Base-by-base conservation (phyloP, 2,113 vertebrate species). In the Scolopax mira region DNA sequence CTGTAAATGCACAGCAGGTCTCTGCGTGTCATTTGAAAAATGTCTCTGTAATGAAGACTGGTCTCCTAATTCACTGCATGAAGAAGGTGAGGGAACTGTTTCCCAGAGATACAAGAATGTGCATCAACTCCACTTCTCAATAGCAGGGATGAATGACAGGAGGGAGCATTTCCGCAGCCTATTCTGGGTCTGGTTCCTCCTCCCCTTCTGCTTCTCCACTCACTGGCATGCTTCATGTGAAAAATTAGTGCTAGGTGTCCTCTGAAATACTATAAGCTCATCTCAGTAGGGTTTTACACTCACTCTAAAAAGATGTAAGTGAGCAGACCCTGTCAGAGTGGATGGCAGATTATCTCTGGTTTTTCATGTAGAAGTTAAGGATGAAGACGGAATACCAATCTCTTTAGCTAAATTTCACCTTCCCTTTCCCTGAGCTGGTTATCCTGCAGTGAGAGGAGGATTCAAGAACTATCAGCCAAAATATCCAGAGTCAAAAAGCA, bases 81-180 rank as follows among this genome's bases (percentile, higher is more conserved):
- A 27, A 27, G 3, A 39, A 62, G 13, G 21, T 49, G 24, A 33
- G 2, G 22, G 23, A 86, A 27, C 15, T 54, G 25, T 25, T 88
- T 66, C n/a, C n/a, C 4, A 0, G 2, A 54, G n/a, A 8, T 5
- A 16, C 3, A 5, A 7, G 21, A 30, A 2, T 0, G 17, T 22
- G 4, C 16, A 35, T 72, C 61, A 30, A 16, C 27, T 57, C 25
- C 0, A 0, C 13, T 77, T 37, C n/a, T n/a, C 30, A 2, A 0
- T 2, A 14, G 2, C 28, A 33, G 23, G 9, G 21, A 17, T 0
- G 1, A 37, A 27, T 0, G 3, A 30, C 4, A 0, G 2, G 21
- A 24, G 18, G 6, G 23, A 62, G 4, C 5, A 16, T 5, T 37
- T n/a, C 52, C 8, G 6, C 25, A 25, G 25, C 11, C 5, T 2